A percentile compares a stretch with the other conserved stretches of the same genome.
Evolutionary conservation across 1,140 invertebrate genomes (phyloP).

Genomic region (Conus betulinus): DNA sequence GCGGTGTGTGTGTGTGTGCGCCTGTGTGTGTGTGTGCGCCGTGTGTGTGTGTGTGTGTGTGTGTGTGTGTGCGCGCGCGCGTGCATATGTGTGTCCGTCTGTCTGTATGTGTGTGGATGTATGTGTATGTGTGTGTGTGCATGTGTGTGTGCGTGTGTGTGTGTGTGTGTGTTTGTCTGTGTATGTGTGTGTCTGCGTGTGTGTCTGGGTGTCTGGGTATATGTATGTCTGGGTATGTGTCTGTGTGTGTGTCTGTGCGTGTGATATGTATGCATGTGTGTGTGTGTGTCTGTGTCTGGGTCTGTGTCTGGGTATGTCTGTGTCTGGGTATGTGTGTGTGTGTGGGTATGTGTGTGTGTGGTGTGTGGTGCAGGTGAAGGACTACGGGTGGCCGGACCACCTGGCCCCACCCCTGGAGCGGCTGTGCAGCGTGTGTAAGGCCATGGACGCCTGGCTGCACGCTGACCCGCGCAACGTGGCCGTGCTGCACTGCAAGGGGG

Average conservation of each 20-base stretch:
- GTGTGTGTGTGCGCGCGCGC: too few species aligned
- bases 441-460: conserved; percentile 92
- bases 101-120: too few species aligned
- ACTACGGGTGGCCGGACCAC: conserved; percentile 90
- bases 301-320: not conserved
- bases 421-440: conserved; percentile 93
- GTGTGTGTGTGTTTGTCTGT: too few species aligned
- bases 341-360: not conserved
- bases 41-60: too few species aligned
- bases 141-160: too few species aligned
- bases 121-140: too few species aligned
- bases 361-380: conserved; percentile 77
- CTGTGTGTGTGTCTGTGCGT: not conserved
- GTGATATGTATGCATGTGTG: not conserved
- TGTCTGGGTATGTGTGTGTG: not conserved
- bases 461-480: conserved; percentile 86
- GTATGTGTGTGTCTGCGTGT: too few species aligned
- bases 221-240: too few species aligned
- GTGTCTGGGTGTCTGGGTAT: too few species aligned
- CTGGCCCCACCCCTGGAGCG: conserved; percentile 92
- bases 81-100: too few species aligned
- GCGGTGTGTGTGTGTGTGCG: too few species aligned
- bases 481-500: conserved; percentile 90
- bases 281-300: not conserved
- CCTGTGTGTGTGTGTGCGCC: too few species aligned